phyloP scores from a whole-genome alignment of 2,797 vertebrate species.

The Chromobotia macracanthus region DNA sequence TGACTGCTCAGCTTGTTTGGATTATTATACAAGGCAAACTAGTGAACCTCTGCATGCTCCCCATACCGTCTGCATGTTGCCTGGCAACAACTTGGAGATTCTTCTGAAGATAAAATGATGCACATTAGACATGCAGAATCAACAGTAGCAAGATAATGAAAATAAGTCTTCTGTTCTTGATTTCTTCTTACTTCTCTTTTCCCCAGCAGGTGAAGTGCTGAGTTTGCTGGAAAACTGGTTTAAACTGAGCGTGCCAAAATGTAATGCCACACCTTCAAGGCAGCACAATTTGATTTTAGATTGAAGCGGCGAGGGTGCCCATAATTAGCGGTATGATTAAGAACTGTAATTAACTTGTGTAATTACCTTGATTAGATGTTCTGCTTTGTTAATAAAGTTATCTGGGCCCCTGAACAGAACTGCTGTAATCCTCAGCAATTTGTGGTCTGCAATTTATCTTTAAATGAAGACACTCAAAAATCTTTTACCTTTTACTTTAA shows the following conservation, averaged over 20 bases:
- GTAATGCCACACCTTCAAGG: slow-evolving; percentile 57
- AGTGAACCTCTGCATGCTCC: slow-evolving; percentile 57
- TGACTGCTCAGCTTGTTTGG: slow-evolving; percentile 38
- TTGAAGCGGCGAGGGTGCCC: slow-evolving; percentile 57
- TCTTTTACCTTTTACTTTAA: neutral
- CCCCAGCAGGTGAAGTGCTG: slow-evolving; percentile 55
- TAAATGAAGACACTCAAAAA: slow-evolving; percentile 17
- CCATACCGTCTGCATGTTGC: slow-evolving; percentile 75
- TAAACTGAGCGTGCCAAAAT: slow-evolving; percentile 48
- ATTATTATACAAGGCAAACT: slow-evolving; percentile 61
- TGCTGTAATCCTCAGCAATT: slow-evolving; percentile 56
- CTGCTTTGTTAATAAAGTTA: slow-evolving; percentile 58
- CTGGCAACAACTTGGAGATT: slow-evolving; percentile 77
- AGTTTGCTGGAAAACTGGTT: slow-evolving; percentile 39
- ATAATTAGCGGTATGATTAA: slow-evolving; percentile 72
- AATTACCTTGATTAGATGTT: slow-evolving; percentile 70
- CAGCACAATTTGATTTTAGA: slow-evolving; percentile 59
- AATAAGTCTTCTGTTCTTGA: slow-evolving; percentile 69
- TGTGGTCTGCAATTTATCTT: slow-evolving; percentile 55
- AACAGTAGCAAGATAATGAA: slow-evolving; percentile 69
- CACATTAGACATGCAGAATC: slow-evolving; percentile 68
- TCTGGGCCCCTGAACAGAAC: slow-evolving; percentile 49
- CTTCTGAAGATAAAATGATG: slow-evolving; percentile 70
- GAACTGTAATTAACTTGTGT: slow-evolving; percentile 72
- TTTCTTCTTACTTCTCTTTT: slow-evolving; percentile 68